Evolutionary conservation across 2,113 vertebrate species (phyloP), one percentile per base, ranked within the genome.

Genomic region (Mionectes macconnelli): DNA sequence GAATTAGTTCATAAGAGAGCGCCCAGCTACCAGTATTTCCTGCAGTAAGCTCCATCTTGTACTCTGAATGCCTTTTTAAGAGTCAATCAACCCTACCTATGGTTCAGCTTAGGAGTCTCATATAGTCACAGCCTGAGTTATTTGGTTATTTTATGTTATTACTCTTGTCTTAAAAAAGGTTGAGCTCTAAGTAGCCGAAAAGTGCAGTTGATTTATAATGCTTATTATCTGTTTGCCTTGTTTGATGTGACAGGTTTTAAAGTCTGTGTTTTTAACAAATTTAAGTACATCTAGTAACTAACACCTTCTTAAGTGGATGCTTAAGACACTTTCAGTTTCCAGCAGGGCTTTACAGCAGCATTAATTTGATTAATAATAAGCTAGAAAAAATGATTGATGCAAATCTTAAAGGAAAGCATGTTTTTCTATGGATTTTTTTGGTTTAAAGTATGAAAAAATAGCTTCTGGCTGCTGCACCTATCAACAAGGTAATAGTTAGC

Each of bases 401-500:
- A 92, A 76, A 87, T 80, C 19, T 79, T 95, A 93, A 93, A 84
- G 68, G 56, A 93, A 97, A 96, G 35, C 7, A 60, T 66, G 25
- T 55, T 59, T 78, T 57, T 49, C 14, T 40, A 12, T 28, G 11
- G 50, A 4, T 81, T 56, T 67, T 69, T 78, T 69, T 50, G 6
- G 76, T n/a, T 89, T 42, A 88, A 96, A 92, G 17, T 67, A 11
- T 53, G 40, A 76, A 92, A 87, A 93, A 63, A 60, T 67, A 78
- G 12, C 30, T 96, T 64, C 37, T 90, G 49, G 40, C 12, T 57
- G 64, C 57, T 80, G 49, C 23, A 84, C 40, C 74, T 94, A 31
- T 44, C 79, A 96, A 45, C 8, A 57, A 89, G 70, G 57, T 44
- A 69, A 14, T 21, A 75, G 37, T 53, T 82, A 76, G 2, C 27